phyloP scores from a whole-genome alignment of 2,113 vertebrate species.

The Colistium nudipinnis region DNA sequence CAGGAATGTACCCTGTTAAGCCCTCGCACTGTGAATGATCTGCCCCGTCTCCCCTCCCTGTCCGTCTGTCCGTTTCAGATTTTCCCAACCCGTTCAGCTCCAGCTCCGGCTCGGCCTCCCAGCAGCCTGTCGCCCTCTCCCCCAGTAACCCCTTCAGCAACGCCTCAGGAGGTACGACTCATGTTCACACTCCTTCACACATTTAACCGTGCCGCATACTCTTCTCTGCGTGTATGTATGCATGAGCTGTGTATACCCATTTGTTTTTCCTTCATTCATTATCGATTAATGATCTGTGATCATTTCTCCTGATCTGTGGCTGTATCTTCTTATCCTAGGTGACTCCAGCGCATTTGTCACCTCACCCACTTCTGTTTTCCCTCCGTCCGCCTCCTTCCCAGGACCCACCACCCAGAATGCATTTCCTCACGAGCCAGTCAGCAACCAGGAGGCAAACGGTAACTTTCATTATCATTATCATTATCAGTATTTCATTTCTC shows the following conservation, averaged over 20 bases:
- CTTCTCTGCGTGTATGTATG: no score
- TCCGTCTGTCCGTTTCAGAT: constrained; percentile 70
- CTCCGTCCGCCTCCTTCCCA: constrained; percentile 74
- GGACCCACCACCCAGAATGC: constrained; percentile 71
- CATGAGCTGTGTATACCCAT: no score
- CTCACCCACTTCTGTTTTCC: constrained; percentile 74
- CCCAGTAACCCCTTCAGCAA: constrained; percentile 91
- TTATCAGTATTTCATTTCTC: not conserved
- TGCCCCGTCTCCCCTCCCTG: constrained; percentile 1
- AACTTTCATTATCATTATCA: not conserved
- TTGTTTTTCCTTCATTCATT: not conserved
- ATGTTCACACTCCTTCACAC: not conserved
- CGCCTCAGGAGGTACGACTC: constrained; percentile 81
- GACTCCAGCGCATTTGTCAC: constrained; percentile 71
- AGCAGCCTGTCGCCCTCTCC: constrained; percentile 78
- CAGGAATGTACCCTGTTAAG: constrained; percentile 62
- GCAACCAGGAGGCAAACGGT: constrained; percentile 81
- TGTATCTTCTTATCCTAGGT: constrained; percentile 58
- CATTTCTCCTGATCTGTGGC: not conserved
- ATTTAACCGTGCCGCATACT: not conserved
- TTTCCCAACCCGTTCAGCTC: constrained; percentile 88
- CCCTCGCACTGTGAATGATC: constrained; percentile 48
- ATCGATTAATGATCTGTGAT: not conserved
- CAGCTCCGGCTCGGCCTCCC: constrained; percentile 67
- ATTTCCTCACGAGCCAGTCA: constrained; percentile 73